These are phyloP conservation scores for Aricia agestis DNA, from an alignment of 1,140 invertebrate species.

Conservation along the genomic window DNA sequence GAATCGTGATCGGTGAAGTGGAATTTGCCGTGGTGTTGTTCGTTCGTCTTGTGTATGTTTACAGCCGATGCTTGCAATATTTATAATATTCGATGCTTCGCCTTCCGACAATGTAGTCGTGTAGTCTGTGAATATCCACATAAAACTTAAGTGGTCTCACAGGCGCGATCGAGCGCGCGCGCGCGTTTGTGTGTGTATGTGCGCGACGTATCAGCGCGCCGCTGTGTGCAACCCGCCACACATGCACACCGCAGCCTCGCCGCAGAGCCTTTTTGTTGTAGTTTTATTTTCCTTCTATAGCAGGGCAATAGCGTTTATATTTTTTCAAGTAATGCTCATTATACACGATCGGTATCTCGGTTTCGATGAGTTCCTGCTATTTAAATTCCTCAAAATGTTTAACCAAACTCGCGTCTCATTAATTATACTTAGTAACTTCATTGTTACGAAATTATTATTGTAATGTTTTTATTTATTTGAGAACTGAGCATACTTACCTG, in stretches of 20 bases:
- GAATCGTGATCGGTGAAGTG: conserved; percentile 17
- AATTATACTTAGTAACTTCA: background rate
- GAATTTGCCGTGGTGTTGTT: conserved; percentile 15
- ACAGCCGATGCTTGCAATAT: conserved; percentile 14
- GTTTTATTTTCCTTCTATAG: conserved; percentile 67
- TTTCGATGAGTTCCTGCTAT: background rate
- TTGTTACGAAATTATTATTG: conserved; percentile 1
- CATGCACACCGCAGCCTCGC: conserved; percentile 50
- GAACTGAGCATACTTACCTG: background rate
- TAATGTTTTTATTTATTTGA: background rate
- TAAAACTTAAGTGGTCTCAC: conserved; percentile 36
- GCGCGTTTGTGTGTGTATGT: conserved; percentile 55
- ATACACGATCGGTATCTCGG: background rate
- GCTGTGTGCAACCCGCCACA: conserved; percentile 52
- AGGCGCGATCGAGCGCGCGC: conserved; percentile 38
- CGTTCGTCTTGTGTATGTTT: conserved; percentile 17
- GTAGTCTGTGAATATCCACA: conserved; percentile 26
- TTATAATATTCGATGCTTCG: conserved; percentile 17
- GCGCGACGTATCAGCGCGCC: conserved; percentile 50
- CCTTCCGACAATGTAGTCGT: conserved; percentile 23
- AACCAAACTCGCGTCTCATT: background rate
- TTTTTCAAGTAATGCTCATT: conserved; percentile 20
- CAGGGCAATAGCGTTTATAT: conserved; percentile 37
- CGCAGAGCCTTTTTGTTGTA: conserved; percentile 68
- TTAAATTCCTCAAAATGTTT: background rate